These are phyloP conservation scores for Edolisoma coerulescens DNA, from an alignment of 2,113 vertebrate genomes.

Conservation along the genomic window DNA sequence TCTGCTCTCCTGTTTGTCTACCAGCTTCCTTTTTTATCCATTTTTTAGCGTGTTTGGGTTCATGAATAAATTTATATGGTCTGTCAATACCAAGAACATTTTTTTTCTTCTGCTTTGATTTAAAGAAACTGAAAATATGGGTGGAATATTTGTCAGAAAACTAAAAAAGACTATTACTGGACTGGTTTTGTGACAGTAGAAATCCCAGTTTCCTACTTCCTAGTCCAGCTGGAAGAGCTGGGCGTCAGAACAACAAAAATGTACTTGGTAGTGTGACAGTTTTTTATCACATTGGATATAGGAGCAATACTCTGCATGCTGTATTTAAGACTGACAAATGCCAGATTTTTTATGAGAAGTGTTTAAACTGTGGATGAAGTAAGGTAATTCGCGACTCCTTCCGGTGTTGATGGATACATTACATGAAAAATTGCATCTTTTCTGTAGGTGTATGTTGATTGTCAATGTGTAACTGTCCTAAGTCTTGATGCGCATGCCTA, in stretches of 20 bases:
- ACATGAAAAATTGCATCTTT: neutral
- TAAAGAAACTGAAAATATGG: neutral
- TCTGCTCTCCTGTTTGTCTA: neutral
- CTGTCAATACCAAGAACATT: neutral
- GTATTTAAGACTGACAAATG: neutral
- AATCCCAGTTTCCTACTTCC: neutral
- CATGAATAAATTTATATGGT: slow-evolving; percentile 22
- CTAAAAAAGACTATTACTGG: neutral
- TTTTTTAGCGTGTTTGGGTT: slow-evolving; percentile 29
- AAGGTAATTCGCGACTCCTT: neutral
- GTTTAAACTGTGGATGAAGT: neutral
- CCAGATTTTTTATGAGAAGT: slow-evolving; percentile 1
- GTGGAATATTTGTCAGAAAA: neutral
- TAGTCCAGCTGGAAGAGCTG: neutral
- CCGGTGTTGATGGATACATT: neutral
- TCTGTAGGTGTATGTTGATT: neutral
- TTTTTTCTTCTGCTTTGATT: neutral
- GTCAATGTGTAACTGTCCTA: neutral
- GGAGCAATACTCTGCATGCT: neutral
- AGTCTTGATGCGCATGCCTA: neutral
- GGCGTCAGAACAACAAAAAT: neutral
- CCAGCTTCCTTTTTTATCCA: neutral
- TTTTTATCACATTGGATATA: neutral
- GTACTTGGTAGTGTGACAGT: neutral
- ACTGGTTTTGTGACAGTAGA: neutral